Base-by-base conservation (phyloP, 2,113 vertebrate species). In the Antigone vipio region DNA sequence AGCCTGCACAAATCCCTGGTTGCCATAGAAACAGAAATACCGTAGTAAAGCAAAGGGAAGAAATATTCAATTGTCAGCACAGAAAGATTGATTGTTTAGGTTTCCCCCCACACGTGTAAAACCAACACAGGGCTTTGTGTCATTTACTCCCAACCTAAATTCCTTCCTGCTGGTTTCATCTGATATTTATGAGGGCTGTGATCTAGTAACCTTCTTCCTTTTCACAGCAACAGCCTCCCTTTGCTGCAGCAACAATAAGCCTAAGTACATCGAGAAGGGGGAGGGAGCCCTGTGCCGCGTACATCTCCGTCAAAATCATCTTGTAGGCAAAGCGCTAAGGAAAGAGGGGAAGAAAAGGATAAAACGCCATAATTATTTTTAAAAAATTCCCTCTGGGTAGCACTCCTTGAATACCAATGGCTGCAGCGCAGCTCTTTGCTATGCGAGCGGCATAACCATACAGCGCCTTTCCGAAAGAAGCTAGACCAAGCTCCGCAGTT, bases 11-110 rank as follows among this genome's bases (percentile, higher is more conserved):
- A 91, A 97, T 45, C 97, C 87, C 93, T 94, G 93, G 98, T 98
- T 98, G 93, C 97, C 97, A 98, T 98, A 97, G 98, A 95, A 98
- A 98, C 98, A 92, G 95, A 96, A 97, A 95, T 79, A 95, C 92
- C 19, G 4, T 59, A 96, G 96, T 90, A 97, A 97, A 97, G 97
- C 30, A 60, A 49, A 45, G 92, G 84, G 93, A 95, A 94, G 97
- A 92, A 97, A 98, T 97, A 97, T 92, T 98, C 95, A 72, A 95
- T 97, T 97, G 97, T 97, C 97, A 96, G 93, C 72, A 59, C 91
- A 80, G 91, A 79, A 89, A 96, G 97, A 98, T 94, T 88, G 97
- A 95, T 97, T 96, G 96, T 92, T 97, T 87, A 93, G 80, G 88
- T 69, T 55, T 76, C 64, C 58, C 94, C 85, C 6, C 84, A 73